A percentile compares a stretch with the other conserved stretches of the same genome.
phyloP scores from a whole-genome alignment of 2,113 vertebrate species.

The Corythornis vintsioides region DNA sequence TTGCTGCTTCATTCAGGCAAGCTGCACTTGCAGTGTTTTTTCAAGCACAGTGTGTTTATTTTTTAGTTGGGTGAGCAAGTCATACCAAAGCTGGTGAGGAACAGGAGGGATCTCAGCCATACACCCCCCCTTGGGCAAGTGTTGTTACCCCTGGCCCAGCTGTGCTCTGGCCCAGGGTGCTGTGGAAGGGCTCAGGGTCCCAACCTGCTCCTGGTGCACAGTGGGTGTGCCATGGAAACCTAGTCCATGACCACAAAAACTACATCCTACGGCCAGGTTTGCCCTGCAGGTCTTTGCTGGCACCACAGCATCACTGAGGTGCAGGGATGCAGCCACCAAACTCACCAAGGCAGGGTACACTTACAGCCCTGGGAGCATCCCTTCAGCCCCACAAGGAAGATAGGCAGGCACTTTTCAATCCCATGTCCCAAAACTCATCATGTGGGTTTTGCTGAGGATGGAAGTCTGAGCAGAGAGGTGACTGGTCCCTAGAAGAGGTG shows the following conservation, averaged over 20 bases:
- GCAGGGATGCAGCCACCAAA: not conserved
- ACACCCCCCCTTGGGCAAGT: accelerated
- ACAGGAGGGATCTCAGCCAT: not conserved
- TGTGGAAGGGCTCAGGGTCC: not conserved
- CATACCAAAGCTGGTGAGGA: not conserved
- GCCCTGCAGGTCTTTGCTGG: not conserved
- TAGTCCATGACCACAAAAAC: not conserved
- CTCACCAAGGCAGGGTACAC: not conserved
- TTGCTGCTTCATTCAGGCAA: accelerated
- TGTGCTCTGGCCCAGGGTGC: not conserved
- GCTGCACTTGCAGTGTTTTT: not conserved
- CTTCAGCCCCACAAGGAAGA: not conserved
- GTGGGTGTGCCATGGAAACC: not conserved
- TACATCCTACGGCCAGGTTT: not conserved
- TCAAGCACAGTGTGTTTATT: not conserved
- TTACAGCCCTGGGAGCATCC: not conserved
- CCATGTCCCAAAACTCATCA: not conserved
- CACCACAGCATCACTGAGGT: not conserved
- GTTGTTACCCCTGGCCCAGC: not conserved
- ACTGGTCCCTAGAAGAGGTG: not conserved
- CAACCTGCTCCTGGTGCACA: not conserved
- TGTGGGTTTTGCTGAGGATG: not conserved
- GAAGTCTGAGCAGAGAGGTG: not conserved
- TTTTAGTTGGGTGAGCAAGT: not conserved
- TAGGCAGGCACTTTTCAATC: not conserved